These are phyloP conservation scores for Abscondita cerata DNA, from an alignment of 2,888 invertebrate genomes.

Conservation along the genomic window DNA sequence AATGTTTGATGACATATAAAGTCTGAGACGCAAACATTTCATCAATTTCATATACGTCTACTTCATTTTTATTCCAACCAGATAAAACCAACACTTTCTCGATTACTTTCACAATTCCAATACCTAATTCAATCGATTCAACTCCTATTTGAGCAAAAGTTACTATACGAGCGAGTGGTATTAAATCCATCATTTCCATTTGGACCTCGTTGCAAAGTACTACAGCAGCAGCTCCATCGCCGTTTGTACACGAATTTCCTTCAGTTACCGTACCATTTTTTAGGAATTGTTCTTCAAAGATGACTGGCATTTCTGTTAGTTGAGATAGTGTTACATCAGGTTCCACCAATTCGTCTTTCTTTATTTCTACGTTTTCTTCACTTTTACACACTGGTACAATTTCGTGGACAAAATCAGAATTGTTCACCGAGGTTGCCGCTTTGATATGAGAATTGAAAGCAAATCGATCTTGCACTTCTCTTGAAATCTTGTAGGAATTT, in stretches of 20 bases:
- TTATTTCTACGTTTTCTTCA: slow-evolving; percentile 32
- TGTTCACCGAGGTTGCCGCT: slow-evolving; percentile 66
- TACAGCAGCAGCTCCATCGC: slow-evolving; percentile 89
- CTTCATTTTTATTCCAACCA: slow-evolving; percentile 71
- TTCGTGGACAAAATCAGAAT: slow-evolving; percentile 72
- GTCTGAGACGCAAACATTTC: slow-evolving; percentile 86
- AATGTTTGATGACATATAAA: slow-evolving; percentile 67
- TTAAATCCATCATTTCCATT: slow-evolving; percentile 63
- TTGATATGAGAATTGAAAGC: slow-evolving; percentile 73
- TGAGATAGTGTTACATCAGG: slow-evolving; percentile 65
- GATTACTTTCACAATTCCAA: slow-evolving; percentile 77
- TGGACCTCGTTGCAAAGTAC: slow-evolving; percentile 72
- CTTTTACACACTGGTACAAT: slow-evolving; percentile 67
- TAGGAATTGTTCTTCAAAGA: slow-evolving; percentile 62
- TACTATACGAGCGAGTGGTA: slow-evolving; percentile 75
- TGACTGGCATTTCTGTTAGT: slow-evolving; percentile 69
- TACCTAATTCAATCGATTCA: slow-evolving; percentile 81
- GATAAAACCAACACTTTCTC: slow-evolving; percentile 68
- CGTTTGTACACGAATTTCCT: slow-evolving; percentile 80
- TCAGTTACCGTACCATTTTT: slow-evolving; percentile 73
- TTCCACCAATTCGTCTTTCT: slow-evolving; percentile 74
- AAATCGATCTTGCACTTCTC: slow-evolving; percentile 75
- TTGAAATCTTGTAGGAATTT: slow-evolving; percentile 67
- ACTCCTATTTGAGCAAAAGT: slow-evolving; percentile 80
- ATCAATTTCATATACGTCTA: slow-evolving; percentile 85